Conservation (phyloP, 1,140 invertebrate species). For the Aporrectodea caliginosa region DNA sequence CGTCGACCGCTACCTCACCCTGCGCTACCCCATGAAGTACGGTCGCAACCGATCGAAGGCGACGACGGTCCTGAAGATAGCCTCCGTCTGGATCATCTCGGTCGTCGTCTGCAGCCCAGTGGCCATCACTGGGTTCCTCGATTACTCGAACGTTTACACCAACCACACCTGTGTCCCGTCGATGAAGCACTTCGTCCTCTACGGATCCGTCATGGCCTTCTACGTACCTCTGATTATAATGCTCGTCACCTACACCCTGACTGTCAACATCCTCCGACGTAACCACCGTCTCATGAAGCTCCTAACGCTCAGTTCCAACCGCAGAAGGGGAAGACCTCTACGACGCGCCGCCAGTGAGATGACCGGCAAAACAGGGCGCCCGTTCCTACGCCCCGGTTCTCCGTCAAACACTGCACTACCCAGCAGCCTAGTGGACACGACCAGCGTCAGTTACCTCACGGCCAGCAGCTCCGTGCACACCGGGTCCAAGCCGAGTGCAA, state of each 20-base stretch:
- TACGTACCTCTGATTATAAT: slow-evolving; percentile 91
- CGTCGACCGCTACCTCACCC: slow-evolving; percentile 66
- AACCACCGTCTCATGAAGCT: slow-evolving; percentile 40
- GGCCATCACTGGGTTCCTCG: slow-evolving; percentile 71
- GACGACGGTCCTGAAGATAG: slow-evolving; percentile 75
- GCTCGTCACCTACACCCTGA: slow-evolving; percentile 87
- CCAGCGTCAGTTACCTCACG: background rate
- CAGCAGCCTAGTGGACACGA: background rate
- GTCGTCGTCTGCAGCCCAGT: slow-evolving; percentile 79
- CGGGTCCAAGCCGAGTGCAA: background rate
- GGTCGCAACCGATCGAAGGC: slow-evolving; percentile 77
- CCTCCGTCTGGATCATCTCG: slow-evolving; percentile 78
- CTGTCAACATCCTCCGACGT: slow-evolving; percentile 21
- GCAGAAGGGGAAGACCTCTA: background rate
- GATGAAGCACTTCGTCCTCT: slow-evolving; percentile 81
- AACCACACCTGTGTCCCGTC: slow-evolving; percentile 60
- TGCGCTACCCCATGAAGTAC: slow-evolving; percentile 59
- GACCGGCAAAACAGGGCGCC: no score
- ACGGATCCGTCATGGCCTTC: slow-evolving; percentile 73
- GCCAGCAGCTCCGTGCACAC: background rate
- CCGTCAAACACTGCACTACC: no score
- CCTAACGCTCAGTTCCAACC: background rate
- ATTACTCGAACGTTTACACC: slow-evolving; percentile 46
- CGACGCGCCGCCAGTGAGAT: no score
- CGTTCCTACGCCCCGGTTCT: no score